Evolutionary conservation across 2,113 vertebrate genomes (phyloP).

Genomic region (Corapipo altera): DNA sequence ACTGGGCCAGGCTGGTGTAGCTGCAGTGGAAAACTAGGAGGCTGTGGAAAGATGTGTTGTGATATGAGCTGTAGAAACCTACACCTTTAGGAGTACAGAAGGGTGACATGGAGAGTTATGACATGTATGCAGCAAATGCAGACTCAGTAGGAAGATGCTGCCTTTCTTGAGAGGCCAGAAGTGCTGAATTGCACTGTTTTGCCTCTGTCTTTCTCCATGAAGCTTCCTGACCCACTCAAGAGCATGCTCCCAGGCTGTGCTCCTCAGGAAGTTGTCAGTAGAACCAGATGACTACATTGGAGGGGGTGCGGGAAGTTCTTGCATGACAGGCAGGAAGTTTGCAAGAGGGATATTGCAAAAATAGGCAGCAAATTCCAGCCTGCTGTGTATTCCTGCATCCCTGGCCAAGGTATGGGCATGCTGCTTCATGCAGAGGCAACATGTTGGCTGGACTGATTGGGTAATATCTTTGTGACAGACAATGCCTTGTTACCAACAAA

Average conservation of each 20-base stretch:
- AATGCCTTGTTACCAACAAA: neutral
- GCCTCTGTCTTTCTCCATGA: neutral
- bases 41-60: neutral
- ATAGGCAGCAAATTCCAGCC: neutral
- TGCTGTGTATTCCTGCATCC: neutral
- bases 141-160: neutral
- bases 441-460: accelerated
- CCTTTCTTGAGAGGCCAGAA: neutral
- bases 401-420: neutral
- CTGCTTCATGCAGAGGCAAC: neutral
- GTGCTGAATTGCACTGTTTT: neutral
- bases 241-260: neutral
- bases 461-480: neutral
- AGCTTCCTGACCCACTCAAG: neutral
- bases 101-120: neutral
- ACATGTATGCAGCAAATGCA: neutral
- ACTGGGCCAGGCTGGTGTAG: neutral
- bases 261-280: neutral
- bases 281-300: neutral
- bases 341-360: neutral
- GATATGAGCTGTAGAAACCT: neutral
- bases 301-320: neutral
- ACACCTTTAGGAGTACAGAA: neutral
- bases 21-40: neutral
- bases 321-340: neutral